Conservation (phyloP, 1,140 invertebrate genomes). For the Metaphire vulgaris region DNA sequence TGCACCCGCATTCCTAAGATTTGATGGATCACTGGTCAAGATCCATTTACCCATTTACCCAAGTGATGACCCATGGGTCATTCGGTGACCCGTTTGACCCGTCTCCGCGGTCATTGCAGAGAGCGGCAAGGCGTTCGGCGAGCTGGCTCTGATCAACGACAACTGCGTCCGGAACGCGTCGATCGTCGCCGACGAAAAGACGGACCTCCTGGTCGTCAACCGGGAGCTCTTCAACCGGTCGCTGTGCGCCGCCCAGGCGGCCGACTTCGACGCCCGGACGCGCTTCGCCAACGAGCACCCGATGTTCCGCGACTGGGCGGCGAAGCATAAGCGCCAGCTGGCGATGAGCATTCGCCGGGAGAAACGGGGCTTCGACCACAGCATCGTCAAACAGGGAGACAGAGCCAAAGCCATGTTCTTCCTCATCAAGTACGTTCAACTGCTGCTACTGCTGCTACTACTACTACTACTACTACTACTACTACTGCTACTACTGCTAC, state of each 20-base stretch:
- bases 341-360: conserved; percentile 41
- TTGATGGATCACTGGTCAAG: no score
- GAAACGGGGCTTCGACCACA: conserved; percentile 37
- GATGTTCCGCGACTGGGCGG: conserved; percentile 38
- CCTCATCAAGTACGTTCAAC: conserved; percentile 37
- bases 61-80: no score
- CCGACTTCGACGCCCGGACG: conserved; percentile 40
- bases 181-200: conserved; percentile 41
- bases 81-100: no score
- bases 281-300: neutral
- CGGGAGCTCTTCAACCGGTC: conserved; percentile 42
- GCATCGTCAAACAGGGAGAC: conserved; percentile 37
- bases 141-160: conserved; percentile 44
- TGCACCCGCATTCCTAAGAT: no score
- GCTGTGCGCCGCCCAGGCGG: conserved; percentile 38
- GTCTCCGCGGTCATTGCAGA: conserved; percentile 34
- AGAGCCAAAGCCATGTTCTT: conserved; percentile 38
- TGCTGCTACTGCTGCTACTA: no score
- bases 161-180: conserved; percentile 45
- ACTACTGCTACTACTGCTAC: no score
- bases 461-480: no score
- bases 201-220: conserved; percentile 43
- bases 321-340: conserved; percentile 40
- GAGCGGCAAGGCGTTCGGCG: conserved; percentile 44
- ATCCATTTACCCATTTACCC: no score